These are phyloP conservation scores for Pelobates fuscus DNA, from an alignment of 2,113 vertebrate genomes.

Conservation along the genomic window DNA sequence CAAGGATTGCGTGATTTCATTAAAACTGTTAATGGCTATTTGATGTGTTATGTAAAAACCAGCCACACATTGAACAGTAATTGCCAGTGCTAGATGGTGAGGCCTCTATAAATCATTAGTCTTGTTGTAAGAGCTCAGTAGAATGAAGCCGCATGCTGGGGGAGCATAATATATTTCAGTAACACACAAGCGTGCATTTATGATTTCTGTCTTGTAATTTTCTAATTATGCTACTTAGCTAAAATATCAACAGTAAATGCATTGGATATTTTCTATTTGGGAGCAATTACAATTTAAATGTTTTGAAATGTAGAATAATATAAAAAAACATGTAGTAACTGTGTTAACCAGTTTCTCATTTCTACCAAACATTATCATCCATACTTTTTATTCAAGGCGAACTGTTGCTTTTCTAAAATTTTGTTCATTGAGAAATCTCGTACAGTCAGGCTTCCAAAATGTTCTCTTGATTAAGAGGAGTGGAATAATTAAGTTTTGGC, in stretches of 20 bases:
- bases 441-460: no score
- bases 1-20: slow-evolving; percentile 24
- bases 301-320: neutral
- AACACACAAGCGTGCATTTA: slow-evolving; percentile 2
- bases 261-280: slow-evolving; percentile 6
- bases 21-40: slow-evolving; percentile 37
- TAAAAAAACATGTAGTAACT: no score
- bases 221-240: slow-evolving; percentile 17
- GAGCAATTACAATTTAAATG: slow-evolving; percentile 19
- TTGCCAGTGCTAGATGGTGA: slow-evolving; percentile 17
- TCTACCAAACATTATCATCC: no score
- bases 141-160: slow-evolving; percentile 11
- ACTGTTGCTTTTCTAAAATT: no score
- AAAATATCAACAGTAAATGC: slow-evolving; percentile 16
- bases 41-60: slow-evolving; percentile 37
- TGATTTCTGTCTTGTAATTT: no score
- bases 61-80: slow-evolving; percentile 30
- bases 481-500: no score
- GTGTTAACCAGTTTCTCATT: no score
- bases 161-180: slow-evolving; percentile 22
- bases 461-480: no score
- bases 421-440: no score
- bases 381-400: no score
- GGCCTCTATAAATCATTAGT: slow-evolving; percentile 32
- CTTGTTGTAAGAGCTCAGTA: slow-evolving; percentile 37